phyloP scores from a whole-genome alignment of 1,140 invertebrate species.

The Papilio helenus region DNA sequence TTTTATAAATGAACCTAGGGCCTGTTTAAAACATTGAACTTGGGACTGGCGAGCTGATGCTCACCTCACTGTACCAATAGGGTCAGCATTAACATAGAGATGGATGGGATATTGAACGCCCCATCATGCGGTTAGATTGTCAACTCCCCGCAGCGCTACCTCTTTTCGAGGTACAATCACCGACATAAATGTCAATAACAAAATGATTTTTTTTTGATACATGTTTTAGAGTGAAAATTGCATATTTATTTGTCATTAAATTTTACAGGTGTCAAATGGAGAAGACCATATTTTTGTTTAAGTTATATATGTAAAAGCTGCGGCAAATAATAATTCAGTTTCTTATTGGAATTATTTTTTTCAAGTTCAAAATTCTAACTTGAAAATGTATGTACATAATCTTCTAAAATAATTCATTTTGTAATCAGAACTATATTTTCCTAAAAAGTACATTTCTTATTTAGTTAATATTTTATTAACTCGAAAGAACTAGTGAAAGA shows the following conservation, averaged over 20 bases:
- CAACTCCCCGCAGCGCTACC: constrained; percentile 38
- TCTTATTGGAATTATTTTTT: constrained; percentile 26
- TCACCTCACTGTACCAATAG: background rate
- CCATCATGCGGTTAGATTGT: constrained; percentile 38
- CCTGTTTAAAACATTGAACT: background rate
- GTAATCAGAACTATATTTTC: too few species aligned
- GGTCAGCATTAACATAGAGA: constrained; percentile 39
- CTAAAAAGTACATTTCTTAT: too few species aligned
- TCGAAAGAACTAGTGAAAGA: too few species aligned
- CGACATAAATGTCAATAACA: background rate
- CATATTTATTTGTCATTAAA: too few species aligned
- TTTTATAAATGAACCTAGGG: background rate
- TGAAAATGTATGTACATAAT: background rate
- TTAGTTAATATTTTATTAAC: too few species aligned
- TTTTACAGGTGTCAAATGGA: background rate
- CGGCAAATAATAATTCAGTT: background rate
- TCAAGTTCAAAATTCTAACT: background rate
- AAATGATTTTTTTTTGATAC: constrained; percentile 1
- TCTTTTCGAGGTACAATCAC: constrained; percentile 33
- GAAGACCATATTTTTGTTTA: background rate
- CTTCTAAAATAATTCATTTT: too few species aligned
- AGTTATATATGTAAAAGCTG: background rate
- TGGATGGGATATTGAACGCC: constrained; percentile 38
- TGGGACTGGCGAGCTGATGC: background rate
- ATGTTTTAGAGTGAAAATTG: too few species aligned